Evolutionary conservation across 1,140 invertebrate genomes (phyloP), one percentile per base, ranked within the genome.

Genomic region (Callitettix versicolor): DNA sequence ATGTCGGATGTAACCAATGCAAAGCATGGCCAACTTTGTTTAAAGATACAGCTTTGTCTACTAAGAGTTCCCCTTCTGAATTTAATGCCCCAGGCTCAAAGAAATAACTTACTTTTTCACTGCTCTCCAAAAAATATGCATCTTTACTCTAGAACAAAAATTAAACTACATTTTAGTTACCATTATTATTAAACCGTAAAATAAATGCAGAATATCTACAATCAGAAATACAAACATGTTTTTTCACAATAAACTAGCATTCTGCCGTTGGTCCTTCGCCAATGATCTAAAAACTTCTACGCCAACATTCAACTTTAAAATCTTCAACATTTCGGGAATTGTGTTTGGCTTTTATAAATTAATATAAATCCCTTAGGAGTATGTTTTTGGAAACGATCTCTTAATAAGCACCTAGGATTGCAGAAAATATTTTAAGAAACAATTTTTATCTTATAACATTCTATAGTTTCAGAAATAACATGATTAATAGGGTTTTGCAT

Each of bases 1-100:
- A 97, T 34, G 78, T 74, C 0, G 91, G 85, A 66, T 92, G 82
- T 3, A 89, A 73, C 68, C 82, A 83, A 68, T 97, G 94, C 9
- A 98, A 74, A 1, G 91, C 91, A 73, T 98, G 95, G 0, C 91
- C 95, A 34, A 98, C 81, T 73, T 86, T 87, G 65, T 95, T 95
- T 3, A 95, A 66, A 18, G 84, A 74, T 2, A 81, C 58, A 63
- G 74, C 69, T 53, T 78, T 76, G 68, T 89, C 71, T 12, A 94
- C 84, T 63, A 79, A 70, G 3, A 95, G 66, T 46, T 84, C 78
- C 18, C 89, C 89, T 49, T 85, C 74, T 2, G 79, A 68, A 54
- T 85, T 82, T 1, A 95, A 42, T 0, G 91, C 90, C n/a, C 80
- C 82, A 44, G 79, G 74, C 71, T 98, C 95, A 64, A 88, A 96